phyloP scores from a whole-genome alignment of 2,113 vertebrate species.

The Aptenodytes forsteri region DNA sequence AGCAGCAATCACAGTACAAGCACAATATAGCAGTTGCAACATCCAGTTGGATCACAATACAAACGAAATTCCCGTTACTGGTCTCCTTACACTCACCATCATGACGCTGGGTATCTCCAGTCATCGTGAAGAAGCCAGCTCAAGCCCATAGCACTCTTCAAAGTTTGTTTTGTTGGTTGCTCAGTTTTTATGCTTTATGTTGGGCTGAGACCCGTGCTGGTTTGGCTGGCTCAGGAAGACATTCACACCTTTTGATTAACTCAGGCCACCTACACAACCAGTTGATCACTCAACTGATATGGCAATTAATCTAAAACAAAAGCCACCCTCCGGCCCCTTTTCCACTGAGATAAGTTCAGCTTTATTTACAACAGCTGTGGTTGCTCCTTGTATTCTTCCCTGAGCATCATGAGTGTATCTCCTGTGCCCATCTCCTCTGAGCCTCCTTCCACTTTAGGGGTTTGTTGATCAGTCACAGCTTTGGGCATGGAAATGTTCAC shows the following conservation, averaged over 20 bases:
- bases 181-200: neutral
- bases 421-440: neutral
- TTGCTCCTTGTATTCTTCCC: neutral
- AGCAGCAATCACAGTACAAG: neutral
- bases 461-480: neutral
- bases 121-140: neutral
- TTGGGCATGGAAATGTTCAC: neutral
- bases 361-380: neutral
- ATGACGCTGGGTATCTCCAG: neutral
- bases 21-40: neutral
- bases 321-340: fast-evolving
- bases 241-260: neutral
- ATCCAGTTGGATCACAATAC: neutral
- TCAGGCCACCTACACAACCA: neutral
- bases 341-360: neutral
- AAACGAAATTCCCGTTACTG: neutral
- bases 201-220: neutral
- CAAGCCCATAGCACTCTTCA: neutral
- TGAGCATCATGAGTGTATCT: fast-evolving
- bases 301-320: neutral
- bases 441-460: neutral
- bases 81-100: fast-evolving
- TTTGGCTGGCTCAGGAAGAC: neutral
- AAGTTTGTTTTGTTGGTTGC: neutral
- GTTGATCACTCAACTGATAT: neutral